Conservation (phyloP, 2,888 invertebrate genomes). For the Rambutsinella grinnellia region DNA sequence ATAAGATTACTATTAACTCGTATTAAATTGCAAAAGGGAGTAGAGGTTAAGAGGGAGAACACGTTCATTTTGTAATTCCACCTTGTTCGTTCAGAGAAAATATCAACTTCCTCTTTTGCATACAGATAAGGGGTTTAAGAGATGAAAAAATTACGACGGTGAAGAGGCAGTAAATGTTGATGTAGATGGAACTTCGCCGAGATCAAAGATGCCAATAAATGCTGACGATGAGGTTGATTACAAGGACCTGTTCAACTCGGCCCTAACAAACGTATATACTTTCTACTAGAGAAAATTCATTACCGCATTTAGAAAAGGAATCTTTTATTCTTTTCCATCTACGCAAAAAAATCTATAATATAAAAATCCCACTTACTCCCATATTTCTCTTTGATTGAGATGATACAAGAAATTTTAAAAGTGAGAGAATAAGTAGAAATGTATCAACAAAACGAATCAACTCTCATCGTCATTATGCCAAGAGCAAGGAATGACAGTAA, state of each 20-base stretch:
- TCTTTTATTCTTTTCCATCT: slow-evolving; percentile 40
- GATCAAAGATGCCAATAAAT: slow-evolving; percentile 27
- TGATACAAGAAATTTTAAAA: background rate
- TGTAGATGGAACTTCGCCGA: slow-evolving; percentile 22
- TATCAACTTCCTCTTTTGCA: slow-evolving; percentile 39
- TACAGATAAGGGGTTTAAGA: slow-evolving; percentile 16
- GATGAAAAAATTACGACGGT: slow-evolving; percentile 8
- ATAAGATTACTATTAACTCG: background rate
- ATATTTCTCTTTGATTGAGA: slow-evolving; percentile 21
- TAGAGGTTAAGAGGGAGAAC: background rate
- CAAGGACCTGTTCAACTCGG: slow-evolving; percentile 42
- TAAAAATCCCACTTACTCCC: slow-evolving; percentile 41
- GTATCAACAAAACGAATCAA: background rate
- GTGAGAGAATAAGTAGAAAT: background rate
- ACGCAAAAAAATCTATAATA: slow-evolving; percentile 44
- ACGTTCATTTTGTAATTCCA: background rate
- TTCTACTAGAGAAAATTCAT: slow-evolving; percentile 17
- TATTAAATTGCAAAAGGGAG: background rate
- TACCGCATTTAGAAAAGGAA: background rate
- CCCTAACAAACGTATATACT: background rate
- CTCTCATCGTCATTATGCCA: too few relatives aligned
- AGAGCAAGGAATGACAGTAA: slow-evolving; percentile 26
- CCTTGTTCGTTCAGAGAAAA: slow-evolving; percentile 2
- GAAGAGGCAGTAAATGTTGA: slow-evolving; percentile 3
- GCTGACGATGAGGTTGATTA: slow-evolving; percentile 34